Conservation (phyloP, 2,888 invertebrate species). For the Abscondita cerata region DNA sequence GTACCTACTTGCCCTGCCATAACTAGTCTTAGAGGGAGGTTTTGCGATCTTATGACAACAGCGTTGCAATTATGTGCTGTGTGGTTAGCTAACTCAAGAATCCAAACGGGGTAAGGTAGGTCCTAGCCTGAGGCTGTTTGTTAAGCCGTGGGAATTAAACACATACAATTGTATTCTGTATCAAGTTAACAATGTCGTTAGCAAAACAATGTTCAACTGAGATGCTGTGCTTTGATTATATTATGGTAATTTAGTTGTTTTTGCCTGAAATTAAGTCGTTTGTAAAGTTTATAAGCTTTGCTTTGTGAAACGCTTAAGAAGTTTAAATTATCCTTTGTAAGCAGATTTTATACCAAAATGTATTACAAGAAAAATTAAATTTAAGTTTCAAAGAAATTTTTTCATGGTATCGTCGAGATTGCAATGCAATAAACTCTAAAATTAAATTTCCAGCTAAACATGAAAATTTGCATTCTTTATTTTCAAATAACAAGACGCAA, state of each 20-base stretch:
- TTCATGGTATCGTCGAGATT: slow-evolving; percentile 3
- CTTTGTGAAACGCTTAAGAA: slow-evolving; percentile 29
- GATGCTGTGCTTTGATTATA: slow-evolving; percentile 42
- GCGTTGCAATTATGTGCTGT: slow-evolving; percentile 48
- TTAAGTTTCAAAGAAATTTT: neutral
- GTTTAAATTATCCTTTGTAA: slow-evolving; percentile 33
- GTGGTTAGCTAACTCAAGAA: slow-evolving; percentile 42
- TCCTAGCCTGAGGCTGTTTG: slow-evolving; percentile 44
- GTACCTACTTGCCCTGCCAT: slow-evolving; percentile 34
- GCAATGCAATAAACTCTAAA: neutral
- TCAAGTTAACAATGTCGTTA: slow-evolving; percentile 43
- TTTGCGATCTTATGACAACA: slow-evolving; percentile 50
- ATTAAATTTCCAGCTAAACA: neutral
- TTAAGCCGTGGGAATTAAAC: slow-evolving; percentile 44
- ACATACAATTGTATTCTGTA: slow-evolving; percentile 43
- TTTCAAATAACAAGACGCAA: too few species aligned
- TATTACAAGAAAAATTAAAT: slow-evolving; percentile 18
- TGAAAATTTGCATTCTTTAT: too few species aligned
- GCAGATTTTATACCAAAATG: slow-evolving; percentile 17
- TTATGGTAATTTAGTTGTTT: slow-evolving; percentile 44
- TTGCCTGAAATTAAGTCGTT: slow-evolving; percentile 42
- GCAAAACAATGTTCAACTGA: slow-evolving; percentile 42
- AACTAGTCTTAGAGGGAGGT: slow-evolving; percentile 45
- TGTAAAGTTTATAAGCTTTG: slow-evolving; percentile 36
- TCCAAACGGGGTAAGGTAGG: slow-evolving; percentile 42